These are phyloP conservation scores for Alloscopus bannaensis DNA, from an alignment of 2,888 invertebrate genomes.

Conservation along the genomic window DNA sequence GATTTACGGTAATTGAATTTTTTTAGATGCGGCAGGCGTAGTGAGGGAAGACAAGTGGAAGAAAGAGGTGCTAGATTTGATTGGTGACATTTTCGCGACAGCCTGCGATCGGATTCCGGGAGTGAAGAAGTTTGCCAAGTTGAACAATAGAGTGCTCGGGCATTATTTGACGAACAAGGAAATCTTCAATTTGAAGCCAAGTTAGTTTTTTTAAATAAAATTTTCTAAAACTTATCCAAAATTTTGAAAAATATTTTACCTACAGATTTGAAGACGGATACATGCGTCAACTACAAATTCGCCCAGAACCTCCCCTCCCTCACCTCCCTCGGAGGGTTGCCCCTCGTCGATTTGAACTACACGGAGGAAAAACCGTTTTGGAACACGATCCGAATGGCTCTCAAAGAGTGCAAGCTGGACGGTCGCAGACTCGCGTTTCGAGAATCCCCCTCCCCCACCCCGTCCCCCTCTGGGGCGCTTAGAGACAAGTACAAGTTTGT, in stretches of 20 bases:
- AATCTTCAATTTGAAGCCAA: constrained; percentile 45
- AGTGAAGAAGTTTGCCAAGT: constrained; percentile 34
- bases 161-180: constrained; percentile 46
- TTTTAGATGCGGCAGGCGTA: too few relatives aligned
- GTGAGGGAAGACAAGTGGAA: constrained; percentile 53
- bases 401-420: constrained; percentile 48
- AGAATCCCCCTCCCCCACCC: too few relatives aligned
- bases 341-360: not conserved
- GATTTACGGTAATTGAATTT: too few relatives aligned
- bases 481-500: constrained; percentile 27
- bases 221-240: not conserved
- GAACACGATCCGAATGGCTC: constrained; percentile 5
- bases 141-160: constrained; percentile 37
- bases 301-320: not conserved
- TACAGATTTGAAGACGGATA: constrained; percentile 27
- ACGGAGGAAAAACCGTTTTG: constrained; percentile 11
- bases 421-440: constrained; percentile 28
- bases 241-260: not conserved
- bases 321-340: not conserved
- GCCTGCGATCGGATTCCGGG: constrained; percentile 58
- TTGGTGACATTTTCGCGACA: constrained; percentile 54
- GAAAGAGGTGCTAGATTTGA: constrained; percentile 43
- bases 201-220: constrained; percentile 28
- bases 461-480: too few relatives aligned
- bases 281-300: constrained; percentile 39